Evolutionary conservation across 2,888 invertebrate genomes (phyloP).

Genomic region (Eurois occulta): DNA sequence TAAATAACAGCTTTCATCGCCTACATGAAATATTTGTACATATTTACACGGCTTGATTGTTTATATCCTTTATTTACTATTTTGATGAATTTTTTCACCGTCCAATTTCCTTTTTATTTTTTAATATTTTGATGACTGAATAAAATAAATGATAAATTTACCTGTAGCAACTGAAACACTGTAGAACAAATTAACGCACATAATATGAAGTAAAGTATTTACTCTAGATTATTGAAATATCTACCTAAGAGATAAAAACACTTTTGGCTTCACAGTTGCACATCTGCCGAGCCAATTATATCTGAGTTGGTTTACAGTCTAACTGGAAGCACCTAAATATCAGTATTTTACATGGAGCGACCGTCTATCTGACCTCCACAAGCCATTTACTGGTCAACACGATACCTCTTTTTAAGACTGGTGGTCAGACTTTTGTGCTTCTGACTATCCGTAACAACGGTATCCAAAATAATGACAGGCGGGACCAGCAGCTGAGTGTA

Average conservation of each 20-base stretch:
- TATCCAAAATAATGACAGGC: not conserved
- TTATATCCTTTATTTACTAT: not conserved
- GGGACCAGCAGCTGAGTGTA: not conserved
- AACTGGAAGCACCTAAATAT: not conserved
- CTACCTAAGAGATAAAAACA: not conserved
- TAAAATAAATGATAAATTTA: not conserved
- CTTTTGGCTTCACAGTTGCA: not conserved
- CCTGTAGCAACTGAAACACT: not conserved
- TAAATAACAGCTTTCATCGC: not conserved
- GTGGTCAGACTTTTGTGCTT: not conserved
- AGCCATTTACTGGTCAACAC: not conserved
- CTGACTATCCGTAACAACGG: too few relatives aligned
- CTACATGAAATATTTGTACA: not conserved
- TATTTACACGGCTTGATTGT: conserved; percentile 6
- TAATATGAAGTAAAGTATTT: not conserved
- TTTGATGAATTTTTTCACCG: not conserved
- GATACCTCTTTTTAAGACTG: not conserved
- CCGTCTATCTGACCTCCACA: not conserved
- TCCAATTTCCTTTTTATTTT: not conserved
- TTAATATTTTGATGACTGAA: not conserved
- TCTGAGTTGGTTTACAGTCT: not conserved
- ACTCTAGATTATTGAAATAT: not conserved
- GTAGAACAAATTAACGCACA: not conserved
- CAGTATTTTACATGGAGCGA: not conserved
- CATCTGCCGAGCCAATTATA: not conserved